Base-by-base conservation (phyloP, 2,888 invertebrate species). In the Galeopsomyia nigrocyanea region DNA sequence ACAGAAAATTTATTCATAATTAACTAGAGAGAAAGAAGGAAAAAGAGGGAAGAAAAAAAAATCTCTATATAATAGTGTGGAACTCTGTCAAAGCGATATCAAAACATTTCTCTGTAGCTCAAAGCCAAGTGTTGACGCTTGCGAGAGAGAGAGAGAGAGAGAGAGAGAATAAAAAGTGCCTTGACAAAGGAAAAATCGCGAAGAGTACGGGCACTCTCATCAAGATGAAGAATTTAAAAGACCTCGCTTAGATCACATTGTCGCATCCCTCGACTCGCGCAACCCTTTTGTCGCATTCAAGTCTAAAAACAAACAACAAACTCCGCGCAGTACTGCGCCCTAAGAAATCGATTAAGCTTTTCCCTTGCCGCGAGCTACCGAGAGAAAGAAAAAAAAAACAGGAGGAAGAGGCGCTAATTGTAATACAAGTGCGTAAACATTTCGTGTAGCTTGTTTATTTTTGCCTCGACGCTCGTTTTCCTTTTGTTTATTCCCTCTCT, bases 321-420 rank as follows among this genome's bases (percentile, higher is more conserved):
- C 16, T 0, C n/a, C 50, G n/a, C 17, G 19, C 22, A 22, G 49
- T 22, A 3, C 16, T 55, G n/a, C n/a, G n/a, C 53, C 55, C 46
- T 53, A 31, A 22, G 61, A 46, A 61, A 68, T 68, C 68, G 68
- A 68, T 68, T 61, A 61, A 51, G 53, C 46, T 39, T 39, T 39
- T 39, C 39, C 47, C 22, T 21, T 21, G 10, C 55, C 31, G 16
- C 7, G 1, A n/a, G 56, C 14, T 9, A 1, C 21, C 2, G 26
- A 26, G 26, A 26, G 26, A 39, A 39, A 39, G 7, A 39, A 39
- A 22, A 47, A 47, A 61, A 22, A 53, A 60, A 60, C 19, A 19
- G 39, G 22, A 49, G 5, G 10, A 46, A 13, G 16, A 13, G 21
- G 13, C 51, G 68, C 68, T 62, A 68, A 68, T 68, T 56, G 68